These are phyloP conservation scores for Lota lota DNA, from an alignment of 2,113 vertebrate species.

Conservation along the genomic window DNA sequence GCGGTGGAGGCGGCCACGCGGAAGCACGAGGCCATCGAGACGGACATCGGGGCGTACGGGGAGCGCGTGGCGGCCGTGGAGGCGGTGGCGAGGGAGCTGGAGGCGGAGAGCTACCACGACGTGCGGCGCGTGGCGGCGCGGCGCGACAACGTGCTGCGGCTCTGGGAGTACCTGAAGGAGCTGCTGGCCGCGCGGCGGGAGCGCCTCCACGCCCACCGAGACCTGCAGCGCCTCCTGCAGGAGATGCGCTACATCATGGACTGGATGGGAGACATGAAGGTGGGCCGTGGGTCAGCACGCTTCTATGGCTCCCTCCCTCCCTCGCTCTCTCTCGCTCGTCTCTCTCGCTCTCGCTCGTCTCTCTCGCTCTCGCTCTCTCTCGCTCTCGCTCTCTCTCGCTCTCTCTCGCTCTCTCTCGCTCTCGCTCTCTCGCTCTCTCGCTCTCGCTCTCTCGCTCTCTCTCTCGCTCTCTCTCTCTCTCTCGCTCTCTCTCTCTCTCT, in stretches of 20 bases:
- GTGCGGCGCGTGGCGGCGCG: slow-evolving; percentile 80
- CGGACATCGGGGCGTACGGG: slow-evolving; percentile 89
- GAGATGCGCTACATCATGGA: slow-evolving; percentile 92
- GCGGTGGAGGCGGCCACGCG: slow-evolving; percentile 91
- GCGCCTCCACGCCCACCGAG: slow-evolving; percentile 79
- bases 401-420: too few species aligned
- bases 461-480: too few species aligned
- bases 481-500: too few species aligned
- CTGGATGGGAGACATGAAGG: slow-evolving; percentile 96
- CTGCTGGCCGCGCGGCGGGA: slow-evolving; percentile 83
- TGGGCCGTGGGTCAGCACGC: slow-evolving; percentile 31
- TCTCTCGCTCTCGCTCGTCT: too few species aligned
- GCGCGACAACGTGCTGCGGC: slow-evolving; percentile 83
- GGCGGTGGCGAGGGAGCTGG: slow-evolving; percentile 87
- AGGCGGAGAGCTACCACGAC: slow-evolving; percentile 87
- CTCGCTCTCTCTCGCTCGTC: too few species aligned
- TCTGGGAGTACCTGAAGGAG: slow-evolving; percentile 90
- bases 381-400: too few species aligned
- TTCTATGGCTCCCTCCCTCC: too few species aligned
- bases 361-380: too few species aligned
- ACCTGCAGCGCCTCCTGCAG: slow-evolving; percentile 87
- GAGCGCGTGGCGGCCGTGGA: slow-evolving; percentile 89
- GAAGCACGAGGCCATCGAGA: slow-evolving; percentile 95
- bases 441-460: too few species aligned
- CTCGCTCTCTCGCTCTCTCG: too few species aligned